Conservation (phyloP, 2,888 invertebrate species). For the Zonitis immaculata region DNA sequence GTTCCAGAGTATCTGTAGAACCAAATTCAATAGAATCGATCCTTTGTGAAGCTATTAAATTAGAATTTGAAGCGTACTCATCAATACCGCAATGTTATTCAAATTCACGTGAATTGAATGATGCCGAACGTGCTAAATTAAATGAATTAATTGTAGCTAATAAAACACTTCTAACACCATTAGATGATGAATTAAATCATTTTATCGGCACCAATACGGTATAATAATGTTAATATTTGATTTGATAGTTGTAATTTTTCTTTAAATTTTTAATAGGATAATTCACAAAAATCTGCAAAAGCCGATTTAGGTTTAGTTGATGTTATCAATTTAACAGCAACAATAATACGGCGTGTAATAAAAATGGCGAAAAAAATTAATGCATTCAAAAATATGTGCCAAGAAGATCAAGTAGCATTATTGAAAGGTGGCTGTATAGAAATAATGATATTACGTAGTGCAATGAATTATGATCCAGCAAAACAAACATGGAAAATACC, state of each 20-base stretch:
- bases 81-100: conserved; percentile 53
- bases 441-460: conserved; percentile 91
- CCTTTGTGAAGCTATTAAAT: conserved; percentile 76
- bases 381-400: conserved; percentile 90
- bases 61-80: conserved; percentile 74
- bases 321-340: conserved; percentile 85
- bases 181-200: conserved; percentile 74
- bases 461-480: conserved; percentile 85
- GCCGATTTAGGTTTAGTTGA: conserved; percentile 70
- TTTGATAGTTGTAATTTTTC: conserved; percentile 27
- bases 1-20: conserved; percentile 53
- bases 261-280: conserved; percentile 16
- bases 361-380: conserved; percentile 82
- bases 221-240: conserved; percentile 1
- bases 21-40: conserved; percentile 78
- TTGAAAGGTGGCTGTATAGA: conserved; percentile 94
- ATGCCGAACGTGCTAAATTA: conserved; percentile 77
- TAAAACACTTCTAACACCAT: conserved; percentile 76
- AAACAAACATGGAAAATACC: conserved; percentile 89
- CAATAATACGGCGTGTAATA: conserved; percentile 82
- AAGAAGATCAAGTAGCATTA: conserved; percentile 85
- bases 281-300: conserved; percentile 35
- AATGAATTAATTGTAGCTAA: conserved; percentile 82
- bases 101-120: conserved; percentile 65
- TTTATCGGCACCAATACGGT: conserved; percentile 57